These are phyloP conservation scores for Upupa epops DNA, from an alignment of 2,113 vertebrate species.

Conservation along the genomic window DNA sequence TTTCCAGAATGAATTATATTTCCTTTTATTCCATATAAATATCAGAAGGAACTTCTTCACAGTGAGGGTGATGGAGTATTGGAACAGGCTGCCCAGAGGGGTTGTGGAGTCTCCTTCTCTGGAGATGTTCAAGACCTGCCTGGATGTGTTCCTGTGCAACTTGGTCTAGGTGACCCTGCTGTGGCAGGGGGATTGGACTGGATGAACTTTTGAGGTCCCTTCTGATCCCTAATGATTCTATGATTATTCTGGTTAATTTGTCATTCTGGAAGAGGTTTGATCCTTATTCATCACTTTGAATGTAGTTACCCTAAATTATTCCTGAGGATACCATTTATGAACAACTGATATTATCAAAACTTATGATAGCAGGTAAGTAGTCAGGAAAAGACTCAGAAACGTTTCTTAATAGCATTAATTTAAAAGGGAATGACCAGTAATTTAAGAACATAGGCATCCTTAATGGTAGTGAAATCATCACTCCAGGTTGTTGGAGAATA, in stretches of 20 bases:
- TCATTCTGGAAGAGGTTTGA: neutral
- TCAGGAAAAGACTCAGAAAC: neutral
- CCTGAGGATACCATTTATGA: neutral
- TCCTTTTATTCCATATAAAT: too few relatives aligned
- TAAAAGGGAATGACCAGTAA: neutral
- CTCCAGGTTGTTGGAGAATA: neutral
- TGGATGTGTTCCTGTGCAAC: too few relatives aligned
- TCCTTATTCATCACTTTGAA: neutral
- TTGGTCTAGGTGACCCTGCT: too few relatives aligned
- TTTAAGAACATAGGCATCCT: neutral
- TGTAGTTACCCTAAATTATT: neutral
- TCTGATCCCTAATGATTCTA: too few relatives aligned
- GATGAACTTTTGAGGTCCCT: too few relatives aligned
- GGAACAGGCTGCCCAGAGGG: too few relatives aligned
- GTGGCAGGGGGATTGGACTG: too few relatives aligned
- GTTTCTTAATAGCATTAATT: neutral
- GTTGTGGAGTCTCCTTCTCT: too few relatives aligned
- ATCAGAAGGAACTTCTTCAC: too few relatives aligned
- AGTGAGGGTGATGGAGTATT: too few relatives aligned
- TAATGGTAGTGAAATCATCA: neutral
- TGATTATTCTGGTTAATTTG: neutral
- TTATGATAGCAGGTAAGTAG: neutral
- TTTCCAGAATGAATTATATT: too few relatives aligned
- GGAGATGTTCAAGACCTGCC: too few relatives aligned
- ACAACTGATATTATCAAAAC: neutral